Evolutionary conservation across 2,113 vertebrate genomes (phyloP), one percentile per base, ranked within the genome.

Genomic region (Bambusicola thoracicus): DNA sequence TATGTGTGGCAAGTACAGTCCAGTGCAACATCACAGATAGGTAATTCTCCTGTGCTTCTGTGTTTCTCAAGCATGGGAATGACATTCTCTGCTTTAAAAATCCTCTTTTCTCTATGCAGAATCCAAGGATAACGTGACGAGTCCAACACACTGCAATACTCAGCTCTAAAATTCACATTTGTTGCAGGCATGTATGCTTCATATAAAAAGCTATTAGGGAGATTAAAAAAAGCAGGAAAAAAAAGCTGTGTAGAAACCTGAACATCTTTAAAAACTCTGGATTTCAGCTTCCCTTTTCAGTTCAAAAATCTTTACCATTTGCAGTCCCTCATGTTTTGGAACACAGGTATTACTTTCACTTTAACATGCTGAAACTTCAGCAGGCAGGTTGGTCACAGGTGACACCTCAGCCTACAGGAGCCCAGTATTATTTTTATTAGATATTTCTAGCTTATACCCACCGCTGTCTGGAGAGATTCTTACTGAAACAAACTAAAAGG

Each of bases 1-100:
- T 70, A 44, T 51, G 11, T 3, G 5, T 73, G n/a, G 20, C 11
- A 43, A 7, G 7, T 82, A 76, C 3, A 87, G 22, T 40, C 13
- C 40, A 77, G 21, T 32, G 19, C 7, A 67, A 76, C 13, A 70
- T 18, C 34, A n/a, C 8, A 43, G n/a, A 58, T 7, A 36, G 1
- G 0, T n/a, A 55, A 40, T 25, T 68, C 49, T 61, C 7, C 32
- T 3, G 1, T 43, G 38, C 11, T 6, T 11, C 36, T 34, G 4
- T 0, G 3, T 11, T 85, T 75, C 58, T 56, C 36, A 75, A 79
- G 67, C 59, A 85, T 3, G 13, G 2, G 1, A 53, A 56, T 5
- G 16, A n/a, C 32, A 36, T 75, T 18, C 29, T 65, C 18, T 67
- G 22, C 8, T 79, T 72, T 79, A 30, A 79, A 92, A 88, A 68